These are phyloP conservation scores for Subacronicta megacephala DNA, from an alignment of 2,888 invertebrate genomes.

Conservation along the genomic window DNA sequence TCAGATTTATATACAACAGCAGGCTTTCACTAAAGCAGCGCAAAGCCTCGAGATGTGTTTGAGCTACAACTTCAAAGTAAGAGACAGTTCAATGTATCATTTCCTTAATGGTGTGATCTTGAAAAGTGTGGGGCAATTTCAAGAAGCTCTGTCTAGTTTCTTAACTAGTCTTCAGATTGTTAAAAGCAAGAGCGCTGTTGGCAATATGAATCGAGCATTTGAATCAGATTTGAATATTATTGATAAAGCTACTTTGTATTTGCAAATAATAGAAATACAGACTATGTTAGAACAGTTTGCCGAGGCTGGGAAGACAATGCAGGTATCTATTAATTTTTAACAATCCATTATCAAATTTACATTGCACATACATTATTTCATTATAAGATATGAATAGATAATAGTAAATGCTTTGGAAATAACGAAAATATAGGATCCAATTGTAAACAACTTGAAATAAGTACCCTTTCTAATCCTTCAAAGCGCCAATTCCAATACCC, in stretches of 20 bases:
- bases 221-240: slow-evolving; percentile 89
- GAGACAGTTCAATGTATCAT: slow-evolving; percentile 97
- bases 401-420: too few relatives aligned
- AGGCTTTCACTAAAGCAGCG: slow-evolving; percentile 93
- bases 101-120: slow-evolving; percentile 95
- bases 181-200: slow-evolving; percentile 74
- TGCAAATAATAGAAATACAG: slow-evolving; percentile 95
- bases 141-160: slow-evolving; percentile 93
- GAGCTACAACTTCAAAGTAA: slow-evolving; percentile 97
- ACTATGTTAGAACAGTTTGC: slow-evolving; percentile 91
- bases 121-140: slow-evolving; percentile 92
- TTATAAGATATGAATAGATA: too few relatives aligned
- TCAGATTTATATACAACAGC: slow-evolving; percentile 93
- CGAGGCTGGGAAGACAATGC: slow-evolving; percentile 95
- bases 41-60: slow-evolving; percentile 96
- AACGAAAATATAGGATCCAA: too few relatives aligned
- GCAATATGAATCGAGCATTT: slow-evolving; percentile 69
- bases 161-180: slow-evolving; percentile 92
- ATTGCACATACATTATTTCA: too few relatives aligned
- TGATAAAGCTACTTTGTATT: slow-evolving; percentile 96
- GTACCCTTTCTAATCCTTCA: too few relatives aligned
- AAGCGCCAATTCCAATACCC: too few relatives aligned
- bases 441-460: too few relatives aligned
- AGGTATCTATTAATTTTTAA: slow-evolving; percentile 80
- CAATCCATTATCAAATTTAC: neutral